Conservation (phyloP, 2,113 vertebrate genomes). For the Apistogramma diplotaenia region DNA sequence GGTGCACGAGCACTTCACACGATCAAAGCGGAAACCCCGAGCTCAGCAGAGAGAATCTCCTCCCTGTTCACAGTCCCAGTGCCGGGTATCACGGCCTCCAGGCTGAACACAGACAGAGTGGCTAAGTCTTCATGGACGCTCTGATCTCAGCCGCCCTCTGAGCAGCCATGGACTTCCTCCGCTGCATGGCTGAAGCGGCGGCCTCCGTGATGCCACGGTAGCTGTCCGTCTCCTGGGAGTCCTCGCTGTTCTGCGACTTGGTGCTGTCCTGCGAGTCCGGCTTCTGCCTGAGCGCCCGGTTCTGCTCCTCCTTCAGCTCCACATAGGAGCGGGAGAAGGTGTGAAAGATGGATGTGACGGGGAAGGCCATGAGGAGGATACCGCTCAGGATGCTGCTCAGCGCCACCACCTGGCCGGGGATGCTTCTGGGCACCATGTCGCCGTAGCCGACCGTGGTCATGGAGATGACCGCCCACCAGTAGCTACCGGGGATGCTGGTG, state of each 20-base stretch:
- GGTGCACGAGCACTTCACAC: conserved; percentile 3
- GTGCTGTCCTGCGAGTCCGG: conserved; percentile 79
- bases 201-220: conserved; percentile 55
- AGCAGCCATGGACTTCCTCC: conserved; percentile 45
- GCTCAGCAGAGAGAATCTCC: conserved; percentile 17
- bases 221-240: conserved; percentile 67
- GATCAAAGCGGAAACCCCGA: conserved; percentile 22
- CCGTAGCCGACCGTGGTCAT: conserved; percentile 98
- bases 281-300: conserved; percentile 75
- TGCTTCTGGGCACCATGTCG: conserved; percentile 96
- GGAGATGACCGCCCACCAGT: conserved; percentile 99
- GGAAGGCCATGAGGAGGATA: conserved; percentile 96
- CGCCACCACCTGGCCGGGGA: conserved; percentile 94
- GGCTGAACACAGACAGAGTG: neutral
- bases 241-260: conserved; percentile 79
- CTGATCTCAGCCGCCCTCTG: conserved; percentile 57
- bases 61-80: conserved; percentile 7
- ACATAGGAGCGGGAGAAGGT: conserved; percentile 95
- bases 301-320: conserved; percentile 92
- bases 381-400: conserved; percentile 96
- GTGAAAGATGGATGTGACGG: conserved; percentile 96
- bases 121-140: conserved; percentile 45
- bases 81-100: neutral
- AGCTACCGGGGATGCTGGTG: conserved; percentile 92
- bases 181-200: conserved; percentile 9